These are phyloP conservation scores for Vollenhovia emeryi DNA, from an alignment of 1,140 invertebrate genomes.

Conservation along the genomic window DNA sequence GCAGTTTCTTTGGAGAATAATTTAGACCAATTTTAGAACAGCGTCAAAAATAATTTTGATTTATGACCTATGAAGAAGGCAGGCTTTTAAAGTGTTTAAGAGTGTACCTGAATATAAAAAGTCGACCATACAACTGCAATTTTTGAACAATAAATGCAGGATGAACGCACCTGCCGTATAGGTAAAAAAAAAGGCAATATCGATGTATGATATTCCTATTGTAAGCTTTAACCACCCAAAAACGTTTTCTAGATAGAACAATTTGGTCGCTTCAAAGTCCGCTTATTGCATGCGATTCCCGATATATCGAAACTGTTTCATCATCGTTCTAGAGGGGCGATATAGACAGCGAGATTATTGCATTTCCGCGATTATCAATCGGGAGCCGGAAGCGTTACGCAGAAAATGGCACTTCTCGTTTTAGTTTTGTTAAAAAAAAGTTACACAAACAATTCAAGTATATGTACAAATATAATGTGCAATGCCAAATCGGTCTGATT, in stretches of 20 bases:
- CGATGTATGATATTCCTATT: conserved; percentile 52
- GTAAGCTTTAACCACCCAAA: conserved; percentile 42
- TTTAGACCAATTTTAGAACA: background rate
- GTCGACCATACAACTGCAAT: background rate
- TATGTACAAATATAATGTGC: background rate
- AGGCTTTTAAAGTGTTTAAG: conserved; percentile 2
- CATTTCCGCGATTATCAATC: conserved; percentile 27
- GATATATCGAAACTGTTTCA: conserved; percentile 52
- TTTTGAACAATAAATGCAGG: conserved; percentile 35
- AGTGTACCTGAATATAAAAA: background rate
- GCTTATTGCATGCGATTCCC: conserved; percentile 49
- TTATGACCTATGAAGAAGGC: background rate
- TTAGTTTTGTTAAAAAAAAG: conserved; percentile 1
- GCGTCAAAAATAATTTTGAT: background rate
- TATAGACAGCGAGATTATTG: conserved; percentile 15
- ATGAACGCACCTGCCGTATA: conserved; percentile 42
- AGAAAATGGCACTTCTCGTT: background rate
- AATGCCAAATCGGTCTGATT: background rate
- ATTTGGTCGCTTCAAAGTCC: conserved; percentile 40
- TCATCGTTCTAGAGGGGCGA: conserved; percentile 20
- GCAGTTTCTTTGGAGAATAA: background rate
- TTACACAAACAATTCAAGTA: background rate
- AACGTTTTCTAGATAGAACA: conserved; percentile 50
- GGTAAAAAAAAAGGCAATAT: conserved; percentile 42
- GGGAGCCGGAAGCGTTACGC: background rate